Base-by-base conservation (phyloP, 2,113 vertebrate species). In the Philantomba maxwellii region DNA sequence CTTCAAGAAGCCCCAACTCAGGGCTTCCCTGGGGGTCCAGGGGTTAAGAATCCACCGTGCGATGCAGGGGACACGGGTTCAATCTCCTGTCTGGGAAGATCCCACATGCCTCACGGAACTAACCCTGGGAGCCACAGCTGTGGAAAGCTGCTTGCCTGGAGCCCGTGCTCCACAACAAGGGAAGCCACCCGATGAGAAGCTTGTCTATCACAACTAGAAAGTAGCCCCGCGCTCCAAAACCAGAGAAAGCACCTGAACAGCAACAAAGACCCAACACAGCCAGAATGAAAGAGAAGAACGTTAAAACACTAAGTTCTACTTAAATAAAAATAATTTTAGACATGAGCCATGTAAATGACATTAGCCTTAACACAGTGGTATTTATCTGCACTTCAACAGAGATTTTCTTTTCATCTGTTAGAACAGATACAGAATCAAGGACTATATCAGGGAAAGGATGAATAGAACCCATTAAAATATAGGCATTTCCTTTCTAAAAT, bases 241-340 rank as follows among this genome's bases (percentile, higher is more conserved):
- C 7, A 75, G 36, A 73, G 36, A 1, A 43, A 25, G 36, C 39
- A 43, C n/a, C 66, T 2, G 19, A 70, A 39, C 12, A 75, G 12
- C 39, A 26, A 2, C 23, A 25, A 14, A 43, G 70, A 75, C 36
- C 39, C 70, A 43, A 43, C 70, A 43, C 39, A 75, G 70, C 12
- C 70, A 14, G 26, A 75, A 25, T 3, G 2, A 43, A 43, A 73
- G 70, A 14, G 5, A 73, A 11, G 36, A 43, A 39, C 14, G 25
- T 26, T 14, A 26, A 43, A 43, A 13, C 39, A 84, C 57, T 19
- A 53, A 57, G 78, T 26, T 13, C 17, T 25, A 13, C 39, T 80
- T 70, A 62, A 43, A 66, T 62, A 64, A 84, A 91, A 85, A 73
- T 26, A 64, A 45, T n/a, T 64, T 93, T 57, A 70, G 11, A 51